These are phyloP conservation scores for Leptatherina wallacei DNA, from an alignment of 2,797 vertebrate genomes.

Conservation along the genomic window DNA sequence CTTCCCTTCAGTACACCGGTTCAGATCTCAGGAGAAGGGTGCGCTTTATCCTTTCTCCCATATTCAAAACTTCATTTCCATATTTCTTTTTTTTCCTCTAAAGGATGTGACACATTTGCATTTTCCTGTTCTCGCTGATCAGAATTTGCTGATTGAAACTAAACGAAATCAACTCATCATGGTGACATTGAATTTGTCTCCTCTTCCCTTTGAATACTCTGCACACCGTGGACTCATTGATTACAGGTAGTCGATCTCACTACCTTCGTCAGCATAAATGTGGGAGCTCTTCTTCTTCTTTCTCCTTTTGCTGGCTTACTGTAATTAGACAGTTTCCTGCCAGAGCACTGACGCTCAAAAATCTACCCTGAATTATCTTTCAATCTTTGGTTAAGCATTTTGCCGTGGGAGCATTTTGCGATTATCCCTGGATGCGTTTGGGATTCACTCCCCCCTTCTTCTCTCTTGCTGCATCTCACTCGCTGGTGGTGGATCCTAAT, in stretches of 20 bases:
- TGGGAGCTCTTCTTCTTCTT: slow-evolving; percentile 41
- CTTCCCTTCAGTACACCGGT: slow-evolving; percentile 75
- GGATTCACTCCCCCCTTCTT: slow-evolving; percentile 55
- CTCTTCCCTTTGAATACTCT: slow-evolving; percentile 73
- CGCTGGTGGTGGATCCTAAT: slow-evolving; percentile 68
- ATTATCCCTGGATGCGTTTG: slow-evolving; percentile 72
- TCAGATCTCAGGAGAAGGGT: slow-evolving; percentile 78
- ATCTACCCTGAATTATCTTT: slow-evolving; percentile 78
- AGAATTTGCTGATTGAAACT: slow-evolving; percentile 85
- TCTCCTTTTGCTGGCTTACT: slow-evolving; percentile 52
- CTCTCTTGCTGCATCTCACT: slow-evolving; percentile 51
- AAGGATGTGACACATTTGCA: slow-evolving; percentile 82
- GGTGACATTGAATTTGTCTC: slow-evolving; percentile 80
- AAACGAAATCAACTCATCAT: slow-evolving; percentile 80
- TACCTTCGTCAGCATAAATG: slow-evolving; percentile 83
- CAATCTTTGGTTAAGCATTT: slow-evolving; percentile 77
- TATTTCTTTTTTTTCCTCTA: slow-evolving; percentile 65
- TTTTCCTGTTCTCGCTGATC: slow-evolving; percentile 80
- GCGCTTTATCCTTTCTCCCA: slow-evolving; percentile 75
- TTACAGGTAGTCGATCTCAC: slow-evolving; percentile 81
- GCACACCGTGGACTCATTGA: slow-evolving; percentile 78
- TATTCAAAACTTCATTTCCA: slow-evolving; percentile 82
- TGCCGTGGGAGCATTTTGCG: slow-evolving; percentile 78
- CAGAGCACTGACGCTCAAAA: slow-evolving; percentile 67
- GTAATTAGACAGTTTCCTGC: slow-evolving; percentile 72